phyloP scores from a whole-genome alignment of 2,113 vertebrate species.

The Chaetodon trifascialis region DNA sequence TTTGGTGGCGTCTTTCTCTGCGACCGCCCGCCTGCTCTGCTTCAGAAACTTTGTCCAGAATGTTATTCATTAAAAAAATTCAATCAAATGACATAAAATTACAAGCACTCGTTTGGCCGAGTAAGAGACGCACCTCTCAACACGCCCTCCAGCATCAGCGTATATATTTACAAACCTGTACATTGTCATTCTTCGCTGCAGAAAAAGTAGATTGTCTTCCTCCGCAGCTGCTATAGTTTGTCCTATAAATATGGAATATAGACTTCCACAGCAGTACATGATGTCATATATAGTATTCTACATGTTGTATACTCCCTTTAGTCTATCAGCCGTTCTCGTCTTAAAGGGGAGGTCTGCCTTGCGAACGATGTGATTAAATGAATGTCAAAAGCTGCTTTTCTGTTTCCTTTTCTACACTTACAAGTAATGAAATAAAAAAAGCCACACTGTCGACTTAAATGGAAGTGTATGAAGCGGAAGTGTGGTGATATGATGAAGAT shows the following conservation, averaged over 20 bases:
- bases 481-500: conserved; percentile 9
- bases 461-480: conserved; percentile 38
- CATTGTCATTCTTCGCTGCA: conserved; percentile 64
- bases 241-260: conserved; percentile 50
- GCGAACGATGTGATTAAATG: conserved; percentile 76
- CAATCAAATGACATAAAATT: conserved; percentile 42
- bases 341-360: conserved; percentile 75
- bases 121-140: conserved; percentile 17
- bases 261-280: conserved; percentile 27
- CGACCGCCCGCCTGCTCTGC: background rate
- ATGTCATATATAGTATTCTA: conserved; percentile 31
- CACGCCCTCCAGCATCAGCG: conserved; percentile 56
- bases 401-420: conserved; percentile 20
- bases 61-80: conserved; percentile 10
- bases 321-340: conserved; percentile 38
- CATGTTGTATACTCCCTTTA: conserved; percentile 52
- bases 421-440: conserved; percentile 52
- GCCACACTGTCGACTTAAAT: conserved; percentile 16
- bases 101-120: conserved; percentile 66
- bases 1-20: conserved; percentile 58
- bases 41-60: conserved; percentile 25
- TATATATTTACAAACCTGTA: conserved; percentile 89
- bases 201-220: conserved; percentile 31
- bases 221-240: conserved; percentile 38
- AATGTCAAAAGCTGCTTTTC: conserved; percentile 65